Evolutionary conservation across 2,888 invertebrate species (phyloP).

Genomic region (Augiades crinisus): DNA sequence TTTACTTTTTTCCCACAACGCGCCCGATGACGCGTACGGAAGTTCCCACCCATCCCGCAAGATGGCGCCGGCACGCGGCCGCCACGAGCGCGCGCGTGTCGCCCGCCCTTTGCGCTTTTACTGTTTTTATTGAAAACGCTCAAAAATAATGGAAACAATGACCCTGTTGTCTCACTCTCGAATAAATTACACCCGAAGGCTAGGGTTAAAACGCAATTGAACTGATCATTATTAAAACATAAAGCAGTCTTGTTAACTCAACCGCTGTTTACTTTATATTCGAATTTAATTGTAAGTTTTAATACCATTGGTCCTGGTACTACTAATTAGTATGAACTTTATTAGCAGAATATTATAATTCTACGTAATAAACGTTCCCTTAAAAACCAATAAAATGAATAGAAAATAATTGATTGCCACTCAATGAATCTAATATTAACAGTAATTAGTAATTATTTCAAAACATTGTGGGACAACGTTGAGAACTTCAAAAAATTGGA

Average conservation of each 20-base stretch:
- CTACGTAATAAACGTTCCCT: no score
- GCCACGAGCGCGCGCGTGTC: constrained; percentile 51
- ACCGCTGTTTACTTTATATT: not conserved
- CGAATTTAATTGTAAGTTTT: no score
- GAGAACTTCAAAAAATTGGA: no score
- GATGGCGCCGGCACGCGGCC: constrained; percentile 58
- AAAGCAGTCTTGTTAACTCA: constrained; percentile 7
- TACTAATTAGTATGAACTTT: no score
- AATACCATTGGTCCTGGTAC: no score
- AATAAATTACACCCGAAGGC: constrained; percentile 68
- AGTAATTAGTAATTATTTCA: no score
- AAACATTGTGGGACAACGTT: no score
- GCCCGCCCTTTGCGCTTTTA: constrained; percentile 55
- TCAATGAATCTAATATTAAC: no score
- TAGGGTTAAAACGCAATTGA: constrained; percentile 76
- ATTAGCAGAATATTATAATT: no score
- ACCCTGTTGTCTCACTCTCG: constrained; percentile 62
- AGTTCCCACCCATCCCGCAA: constrained; percentile 73
- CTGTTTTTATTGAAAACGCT: constrained; percentile 75
- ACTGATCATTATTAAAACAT: constrained; percentile 57
- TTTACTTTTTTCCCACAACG: constrained; percentile 62
- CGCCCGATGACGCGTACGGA: constrained; percentile 57
- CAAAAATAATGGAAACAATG: constrained; percentile 70
- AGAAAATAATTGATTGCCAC: no score
- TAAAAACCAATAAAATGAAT: no score